Conservation (phyloP, 2,888 invertebrate species). For the Disparrhopalites patrizii region DNA sequence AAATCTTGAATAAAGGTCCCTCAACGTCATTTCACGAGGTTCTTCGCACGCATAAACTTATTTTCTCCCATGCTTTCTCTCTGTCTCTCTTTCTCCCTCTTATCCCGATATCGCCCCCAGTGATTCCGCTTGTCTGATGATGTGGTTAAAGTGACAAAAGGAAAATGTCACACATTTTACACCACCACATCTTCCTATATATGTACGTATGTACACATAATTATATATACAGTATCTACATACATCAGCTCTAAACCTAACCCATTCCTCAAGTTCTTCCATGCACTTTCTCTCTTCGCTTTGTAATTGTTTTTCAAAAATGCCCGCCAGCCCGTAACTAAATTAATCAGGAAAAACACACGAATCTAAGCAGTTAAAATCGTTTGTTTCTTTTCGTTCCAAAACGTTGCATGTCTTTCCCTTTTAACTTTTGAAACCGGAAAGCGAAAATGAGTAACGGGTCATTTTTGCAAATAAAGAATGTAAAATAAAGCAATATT, state of each 20-base stretch:
- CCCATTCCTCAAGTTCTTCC: not conserved
- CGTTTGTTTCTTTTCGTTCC: too few species aligned
- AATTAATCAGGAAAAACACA: too few species aligned
- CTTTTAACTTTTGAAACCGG: too few species aligned
- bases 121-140: constrained; percentile 15
- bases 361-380: too few species aligned
- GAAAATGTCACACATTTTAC: constrained; percentile 4
- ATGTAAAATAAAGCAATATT: too few species aligned
- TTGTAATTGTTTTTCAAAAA: not conserved
- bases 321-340: too few species aligned
- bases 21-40: constrained; percentile 3
- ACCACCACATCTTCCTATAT: not conserved
- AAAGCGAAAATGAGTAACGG: too few species aligned
- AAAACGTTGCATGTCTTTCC: too few species aligned
- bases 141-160: constrained; percentile 18
- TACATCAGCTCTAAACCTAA: too few species aligned
- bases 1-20: constrained; percentile 10
- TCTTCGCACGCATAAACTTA: not conserved
- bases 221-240: too few species aligned
- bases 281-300: not conserved
- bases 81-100: not conserved
- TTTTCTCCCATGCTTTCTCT: not conserved
- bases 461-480: too few species aligned
- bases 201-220: too few species aligned
- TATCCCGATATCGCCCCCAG: constrained; percentile 5